A percentile compares a stretch with the other conserved stretches of the same genome.
Conservation (phyloP, 1,140 invertebrate species). For the Pseudoatta argentina region DNA sequence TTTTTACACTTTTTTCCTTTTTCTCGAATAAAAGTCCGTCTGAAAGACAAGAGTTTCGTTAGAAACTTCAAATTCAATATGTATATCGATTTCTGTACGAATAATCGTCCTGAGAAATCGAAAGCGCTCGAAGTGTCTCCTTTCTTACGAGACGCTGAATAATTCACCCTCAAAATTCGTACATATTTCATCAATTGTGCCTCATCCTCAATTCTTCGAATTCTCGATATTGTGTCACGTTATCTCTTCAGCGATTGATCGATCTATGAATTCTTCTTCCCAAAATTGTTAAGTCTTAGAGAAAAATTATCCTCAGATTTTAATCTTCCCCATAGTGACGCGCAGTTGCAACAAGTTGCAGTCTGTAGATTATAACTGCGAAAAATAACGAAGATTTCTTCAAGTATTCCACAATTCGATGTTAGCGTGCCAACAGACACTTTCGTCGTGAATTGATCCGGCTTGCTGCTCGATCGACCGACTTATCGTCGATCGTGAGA, state of each 20-base stretch:
- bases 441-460: constrained; percentile 41
- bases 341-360: constrained; percentile 29
- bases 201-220: constrained; percentile 25
- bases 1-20: not conserved
- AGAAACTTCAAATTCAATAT: constrained; percentile 4
- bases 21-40: not conserved
- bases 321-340: not conserved
- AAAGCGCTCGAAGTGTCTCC: constrained; percentile 10
- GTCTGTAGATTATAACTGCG: not conserved
- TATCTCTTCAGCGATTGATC: not conserved
- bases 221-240: constrained; percentile 37
- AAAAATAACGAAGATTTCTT: constrained; percentile 23
- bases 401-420: not conserved
- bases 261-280: not conserved
- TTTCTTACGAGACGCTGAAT: constrained; percentile 16
- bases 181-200: constrained; percentile 46
- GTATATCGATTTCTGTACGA: not conserved
- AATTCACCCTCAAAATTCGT: constrained; percentile 57
- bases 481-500: constrained; percentile 33
- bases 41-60: constrained; percentile 28
- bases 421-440: constrained; percentile 25
- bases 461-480: constrained; percentile 35
- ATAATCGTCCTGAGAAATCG: constrained; percentile 31
- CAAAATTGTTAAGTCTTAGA: not conserved
- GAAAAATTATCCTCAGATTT: constrained; percentile 8